Evolutionary conservation across 2,888 invertebrate species (phyloP), one percentile per base, ranked within the genome.

Genomic region (Panzeria rudis): DNA sequence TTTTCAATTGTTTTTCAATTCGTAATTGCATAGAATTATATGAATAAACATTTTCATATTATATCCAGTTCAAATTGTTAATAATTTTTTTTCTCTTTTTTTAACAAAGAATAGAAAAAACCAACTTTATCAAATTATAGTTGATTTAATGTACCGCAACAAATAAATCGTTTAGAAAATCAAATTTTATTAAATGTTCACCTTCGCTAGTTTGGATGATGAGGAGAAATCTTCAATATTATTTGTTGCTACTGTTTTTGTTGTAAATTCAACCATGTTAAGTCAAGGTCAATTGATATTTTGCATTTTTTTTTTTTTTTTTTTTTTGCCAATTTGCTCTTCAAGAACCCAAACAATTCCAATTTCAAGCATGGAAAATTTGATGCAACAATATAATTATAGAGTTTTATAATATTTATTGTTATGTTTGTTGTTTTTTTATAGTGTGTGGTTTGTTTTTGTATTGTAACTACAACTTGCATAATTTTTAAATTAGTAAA

Each of bases 161-260:
- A 77, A 79, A 54, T 56, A 73, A 80, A 80, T 78, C 81, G 71
- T 66, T 82, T 66, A 69, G 71, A 79, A 81, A 78, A 86, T 82
- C 62, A 64, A 78, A 82, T 56, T 72, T 87, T 87, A 87, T 87
- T 82, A 64, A 85, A 82, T 89, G 90, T 90, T 90, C 89, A 90
- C 89, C 90, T 90, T 91, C 91, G 91, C 88, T 92, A 90, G 88
- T 86, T 90, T 88, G 88, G 89, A 89, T 92, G 91, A 92, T 92
- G 90, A 91, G 92, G 91, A 89, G 91, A 92, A 92, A 92, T 91
- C 91, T 89, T 89, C 88, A 82, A 56, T 75, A 47, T 35, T 73
- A 50, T 61, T 72, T 71, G 41, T 13, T 59, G 38, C 23, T 54
- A 44, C 15, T 76, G 38, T 76, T 47, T 71, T 38, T 76, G 41